Percentiles rank a stretch among this genome's conserved stretches.
Evolutionary conservation across 2,797 vertebrate species (phyloP).

Genomic region (Masticophis lateralis): DNA sequence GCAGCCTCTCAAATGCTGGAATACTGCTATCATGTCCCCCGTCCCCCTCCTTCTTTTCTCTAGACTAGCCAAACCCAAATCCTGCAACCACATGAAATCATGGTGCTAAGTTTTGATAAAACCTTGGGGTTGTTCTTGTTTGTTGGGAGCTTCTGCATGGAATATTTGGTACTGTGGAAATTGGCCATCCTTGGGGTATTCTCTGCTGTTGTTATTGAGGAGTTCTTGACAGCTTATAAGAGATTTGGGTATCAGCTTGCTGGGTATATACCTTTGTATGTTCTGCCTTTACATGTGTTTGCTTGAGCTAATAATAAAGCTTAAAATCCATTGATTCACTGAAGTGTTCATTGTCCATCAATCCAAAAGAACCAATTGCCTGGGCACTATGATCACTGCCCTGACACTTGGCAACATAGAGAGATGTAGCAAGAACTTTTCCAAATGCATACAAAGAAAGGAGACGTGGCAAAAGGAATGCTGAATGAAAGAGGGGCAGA

Average conservation of each 20-base stretch:
- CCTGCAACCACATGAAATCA: not conserved
- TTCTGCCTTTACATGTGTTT: not conserved
- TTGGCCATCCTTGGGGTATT: not conserved
- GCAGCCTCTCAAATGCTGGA: no score
- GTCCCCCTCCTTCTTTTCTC: no score
- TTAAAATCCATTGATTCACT: not conserved
- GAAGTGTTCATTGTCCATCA: not conserved
- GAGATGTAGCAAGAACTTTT: not conserved
- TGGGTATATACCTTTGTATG: not conserved
- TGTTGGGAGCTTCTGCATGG: not conserved
- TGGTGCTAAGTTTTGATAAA: not conserved
- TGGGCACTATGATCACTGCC: not conserved
- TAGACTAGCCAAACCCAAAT: no score
- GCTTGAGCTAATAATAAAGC: not conserved
- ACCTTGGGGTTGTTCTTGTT: not conserved
- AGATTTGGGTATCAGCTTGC: not conserved
- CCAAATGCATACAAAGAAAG: not conserved
- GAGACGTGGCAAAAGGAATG: not conserved
- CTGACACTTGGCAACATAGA: not conserved
- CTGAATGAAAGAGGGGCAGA: not conserved
- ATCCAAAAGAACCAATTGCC: not conserved
- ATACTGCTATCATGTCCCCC: no score
- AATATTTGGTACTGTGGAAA: not conserved
- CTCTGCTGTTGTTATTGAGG: not conserved
- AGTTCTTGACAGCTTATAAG: not conserved